phyloP scores from a whole-genome alignment of 2,888 invertebrate genomes.

The Cordilura impudica region DNA sequence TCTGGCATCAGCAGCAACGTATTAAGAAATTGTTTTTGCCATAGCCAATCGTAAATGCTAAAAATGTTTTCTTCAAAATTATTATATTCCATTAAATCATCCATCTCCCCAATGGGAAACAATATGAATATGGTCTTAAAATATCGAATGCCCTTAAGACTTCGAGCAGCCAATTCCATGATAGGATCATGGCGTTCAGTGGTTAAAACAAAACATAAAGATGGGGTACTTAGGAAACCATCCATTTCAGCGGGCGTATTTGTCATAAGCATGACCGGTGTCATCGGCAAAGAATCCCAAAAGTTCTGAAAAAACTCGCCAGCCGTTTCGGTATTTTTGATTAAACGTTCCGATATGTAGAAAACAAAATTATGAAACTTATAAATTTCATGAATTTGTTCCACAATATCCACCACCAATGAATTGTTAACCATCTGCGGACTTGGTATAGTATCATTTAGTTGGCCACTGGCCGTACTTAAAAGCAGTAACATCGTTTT shows the following conservation, averaged over 20 bases:
- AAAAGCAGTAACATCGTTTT: conserved; percentile 33
- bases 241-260: conserved; percentile 55
- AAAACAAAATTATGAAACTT: conserved; percentile 70
- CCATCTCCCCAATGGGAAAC: conserved; percentile 61
- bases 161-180: conserved; percentile 69
- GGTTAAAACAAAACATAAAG: conserved; percentile 69
- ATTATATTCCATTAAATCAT: conserved; percentile 44
- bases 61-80: conserved; percentile 51
- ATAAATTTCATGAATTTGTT: conserved; percentile 62
- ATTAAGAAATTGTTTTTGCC: conserved; percentile 69
- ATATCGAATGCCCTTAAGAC: conserved; percentile 65
- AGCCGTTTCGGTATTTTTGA: conserved; percentile 47
- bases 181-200: conserved; percentile 68
- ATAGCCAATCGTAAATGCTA: conserved; percentile 68
- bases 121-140: conserved; percentile 70
- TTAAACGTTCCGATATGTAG: conserved; percentile 69
- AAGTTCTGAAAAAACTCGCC: conserved; percentile 65
- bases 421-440: conserved; percentile 61
- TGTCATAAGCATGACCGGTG: conserved; percentile 65
- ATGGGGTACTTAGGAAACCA: conserved; percentile 67
- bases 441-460: conserved; percentile 24
- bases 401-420: conserved; percentile 66
- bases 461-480: not conserved
- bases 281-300: conserved; percentile 64
- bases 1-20: conserved; percentile 66